Conservation (phyloP, 2,113 vertebrate species). For the Lamprotornis superbus region DNA sequence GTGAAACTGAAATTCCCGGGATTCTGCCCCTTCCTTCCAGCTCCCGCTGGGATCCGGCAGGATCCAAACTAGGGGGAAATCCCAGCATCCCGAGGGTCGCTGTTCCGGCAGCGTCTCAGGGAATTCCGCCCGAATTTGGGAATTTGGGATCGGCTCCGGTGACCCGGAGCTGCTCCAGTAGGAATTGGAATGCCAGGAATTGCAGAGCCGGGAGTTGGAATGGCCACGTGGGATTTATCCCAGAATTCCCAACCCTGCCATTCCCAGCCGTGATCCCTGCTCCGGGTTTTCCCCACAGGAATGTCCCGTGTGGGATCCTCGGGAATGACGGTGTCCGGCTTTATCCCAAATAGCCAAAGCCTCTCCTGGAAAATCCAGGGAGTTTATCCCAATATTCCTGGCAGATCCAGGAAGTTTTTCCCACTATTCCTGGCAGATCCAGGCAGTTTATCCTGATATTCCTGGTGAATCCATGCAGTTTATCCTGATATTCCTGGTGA, state of each 20-base stretch:
- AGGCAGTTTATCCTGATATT: neutral
- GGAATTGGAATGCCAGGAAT: neutral
- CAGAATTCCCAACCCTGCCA: neutral
- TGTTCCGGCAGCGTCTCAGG: neutral
- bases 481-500: neutral
- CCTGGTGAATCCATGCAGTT: neutral
- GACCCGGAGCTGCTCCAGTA: rapidly evolving
- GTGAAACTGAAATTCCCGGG: constrained; percentile 61
- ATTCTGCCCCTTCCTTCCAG: neutral
- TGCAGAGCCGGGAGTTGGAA: neutral
- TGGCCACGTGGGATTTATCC: neutral
- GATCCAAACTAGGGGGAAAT: neutral
- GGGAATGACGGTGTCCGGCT: neutral
- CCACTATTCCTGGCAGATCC: neutral
- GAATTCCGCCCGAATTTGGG: neutral
- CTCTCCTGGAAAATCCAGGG: neutral
- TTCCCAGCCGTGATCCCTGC: neutral
- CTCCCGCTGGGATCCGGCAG: neutral
- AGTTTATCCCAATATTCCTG: neutral
- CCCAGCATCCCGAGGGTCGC: rapidly evolving
- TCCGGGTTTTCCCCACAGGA: rapidly evolving
- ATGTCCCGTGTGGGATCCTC: rapidly evolving
- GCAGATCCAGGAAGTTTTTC: neutral
- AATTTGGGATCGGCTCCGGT: rapidly evolving
- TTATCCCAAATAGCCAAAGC: neutral